Percentiles rank a stretch among this genome's conserved stretches.
These are phyloP conservation scores for Poeciliopsis presidionis DNA, from an alignment of 2,797 vertebrate species.

Conservation along the genomic window DNA sequence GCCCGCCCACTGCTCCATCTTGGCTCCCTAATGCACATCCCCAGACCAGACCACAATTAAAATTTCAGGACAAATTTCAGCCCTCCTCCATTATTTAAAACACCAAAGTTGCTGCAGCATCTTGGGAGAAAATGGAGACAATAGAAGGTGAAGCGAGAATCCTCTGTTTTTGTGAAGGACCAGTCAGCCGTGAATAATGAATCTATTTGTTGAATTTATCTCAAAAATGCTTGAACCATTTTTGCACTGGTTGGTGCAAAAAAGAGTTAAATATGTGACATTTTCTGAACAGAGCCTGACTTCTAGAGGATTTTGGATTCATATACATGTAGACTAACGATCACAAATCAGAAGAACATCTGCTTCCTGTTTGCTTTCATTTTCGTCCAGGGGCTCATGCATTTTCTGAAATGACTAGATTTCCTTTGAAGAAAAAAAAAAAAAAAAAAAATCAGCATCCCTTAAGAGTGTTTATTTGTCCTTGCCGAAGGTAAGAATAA, in stretches of 20 bases:
- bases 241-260: constrained; percentile 3
- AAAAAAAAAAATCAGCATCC: neutral
- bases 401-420: neutral
- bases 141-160: constrained; percentile 47
- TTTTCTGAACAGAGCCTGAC: neutral
- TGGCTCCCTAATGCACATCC: constrained; percentile 74
- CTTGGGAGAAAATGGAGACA: constrained; percentile 54
- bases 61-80: constrained; percentile 78
- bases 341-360: neutral
- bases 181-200: neutral
- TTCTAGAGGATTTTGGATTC: neutral
- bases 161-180: neutral
- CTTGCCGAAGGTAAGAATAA: neutral
- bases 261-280: constrained; percentile 9
- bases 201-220: constrained; percentile 2
- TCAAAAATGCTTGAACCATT: neutral
- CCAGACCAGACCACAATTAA: constrained; percentile 80
- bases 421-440: neutral
- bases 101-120: constrained; percentile 55
- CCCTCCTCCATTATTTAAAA: constrained; percentile 81
- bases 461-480: constrained; percentile 1
- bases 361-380: no score
- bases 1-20: constrained; percentile 39
- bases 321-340: neutral
- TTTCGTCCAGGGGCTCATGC: neutral